phyloP scores from a whole-genome alignment of 2,797 vertebrate species.

The Taenioides sp. region DNA sequence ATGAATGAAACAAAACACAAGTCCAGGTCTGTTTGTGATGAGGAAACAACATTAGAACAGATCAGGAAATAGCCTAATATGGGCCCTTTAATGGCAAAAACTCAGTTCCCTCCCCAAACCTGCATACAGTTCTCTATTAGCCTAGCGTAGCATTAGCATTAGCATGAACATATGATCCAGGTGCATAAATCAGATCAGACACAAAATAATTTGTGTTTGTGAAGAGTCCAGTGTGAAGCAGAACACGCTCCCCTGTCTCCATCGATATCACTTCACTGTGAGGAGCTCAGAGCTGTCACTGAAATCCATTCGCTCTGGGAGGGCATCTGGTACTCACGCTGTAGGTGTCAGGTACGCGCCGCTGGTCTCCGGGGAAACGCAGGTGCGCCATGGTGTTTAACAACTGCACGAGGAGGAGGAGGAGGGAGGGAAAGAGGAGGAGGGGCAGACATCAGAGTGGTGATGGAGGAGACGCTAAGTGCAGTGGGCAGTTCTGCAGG shows the following conservation, averaged over 20 bases:
- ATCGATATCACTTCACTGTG: neutral
- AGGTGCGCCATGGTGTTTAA: constrained; percentile 36
- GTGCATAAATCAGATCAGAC: neutral
- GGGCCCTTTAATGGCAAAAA: too few relatives aligned
- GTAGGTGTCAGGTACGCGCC: constrained; percentile 6
- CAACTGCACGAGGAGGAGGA: neutral
- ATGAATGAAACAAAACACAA: too few relatives aligned
- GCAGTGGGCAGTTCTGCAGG: constrained; percentile 51
- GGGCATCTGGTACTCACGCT: constrained; percentile 9
- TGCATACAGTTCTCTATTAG: too few relatives aligned
- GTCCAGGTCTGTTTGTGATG: too few relatives aligned
- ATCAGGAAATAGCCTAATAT: too few relatives aligned
- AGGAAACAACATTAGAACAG: too few relatives aligned
- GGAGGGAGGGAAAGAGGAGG: too few relatives aligned
- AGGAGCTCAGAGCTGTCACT: constrained; percentile 1
- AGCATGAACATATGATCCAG: too few relatives aligned
- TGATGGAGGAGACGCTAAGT: constrained; percentile 34
- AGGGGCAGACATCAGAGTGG: too few relatives aligned
- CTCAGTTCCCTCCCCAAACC: too few relatives aligned
- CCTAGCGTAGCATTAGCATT: too few relatives aligned
- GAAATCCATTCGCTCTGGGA: neutral
- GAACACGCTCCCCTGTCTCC: neutral
- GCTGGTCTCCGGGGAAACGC: constrained; percentile 17
- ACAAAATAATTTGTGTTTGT: neutral
- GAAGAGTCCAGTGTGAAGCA: neutral